A percentile compares a stretch with the other conserved stretches of the same genome.
These are phyloP conservation scores for Leuciscus waleckii DNA, from an alignment of 2,797 vertebrate species.

Conservation along the genomic window DNA sequence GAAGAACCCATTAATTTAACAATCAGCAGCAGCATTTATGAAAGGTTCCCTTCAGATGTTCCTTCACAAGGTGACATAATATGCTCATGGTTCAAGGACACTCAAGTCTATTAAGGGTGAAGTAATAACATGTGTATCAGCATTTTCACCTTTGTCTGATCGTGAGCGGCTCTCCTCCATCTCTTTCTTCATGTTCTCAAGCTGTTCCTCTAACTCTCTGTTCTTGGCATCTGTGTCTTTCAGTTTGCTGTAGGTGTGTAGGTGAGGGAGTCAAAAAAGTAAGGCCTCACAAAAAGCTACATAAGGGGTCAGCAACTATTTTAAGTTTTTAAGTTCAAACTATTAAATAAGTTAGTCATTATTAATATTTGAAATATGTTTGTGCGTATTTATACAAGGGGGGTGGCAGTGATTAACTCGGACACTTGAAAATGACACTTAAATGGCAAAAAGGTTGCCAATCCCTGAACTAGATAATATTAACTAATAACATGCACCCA, in stretches of 20 bases:
- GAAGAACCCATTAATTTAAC: neutral
- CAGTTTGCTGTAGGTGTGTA: constrained; percentile 85
- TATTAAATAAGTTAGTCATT: no score
- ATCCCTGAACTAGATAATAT: neutral
- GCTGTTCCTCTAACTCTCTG: constrained; percentile 85
- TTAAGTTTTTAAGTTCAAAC: no score
- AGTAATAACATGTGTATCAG: neutral
- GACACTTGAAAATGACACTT: neutral
- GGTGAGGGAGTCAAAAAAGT: neutral
- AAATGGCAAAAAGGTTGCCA: neutral
- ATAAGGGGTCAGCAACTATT: neutral
- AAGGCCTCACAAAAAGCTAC: neutral
- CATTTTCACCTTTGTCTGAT: constrained; percentile 81
- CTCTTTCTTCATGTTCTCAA: constrained; percentile 90
- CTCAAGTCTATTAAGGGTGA: neutral
- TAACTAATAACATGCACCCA: no score
- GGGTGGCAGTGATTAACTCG: neutral
- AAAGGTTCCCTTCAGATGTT: neutral
- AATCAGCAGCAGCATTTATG: neutral
- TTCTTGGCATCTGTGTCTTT: constrained; percentile 88
- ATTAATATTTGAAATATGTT: neutral
- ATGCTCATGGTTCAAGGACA: neutral
- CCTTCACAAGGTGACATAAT: neutral
- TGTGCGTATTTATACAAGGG: neutral
- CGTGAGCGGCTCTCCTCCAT: constrained; percentile 87